Percentiles rank a stretch among this genome's conserved stretches.
These are phyloP conservation scores for Apeltes quadracus DNA, from an alignment of 2,113 vertebrate genomes.

Conservation along the genomic window DNA sequence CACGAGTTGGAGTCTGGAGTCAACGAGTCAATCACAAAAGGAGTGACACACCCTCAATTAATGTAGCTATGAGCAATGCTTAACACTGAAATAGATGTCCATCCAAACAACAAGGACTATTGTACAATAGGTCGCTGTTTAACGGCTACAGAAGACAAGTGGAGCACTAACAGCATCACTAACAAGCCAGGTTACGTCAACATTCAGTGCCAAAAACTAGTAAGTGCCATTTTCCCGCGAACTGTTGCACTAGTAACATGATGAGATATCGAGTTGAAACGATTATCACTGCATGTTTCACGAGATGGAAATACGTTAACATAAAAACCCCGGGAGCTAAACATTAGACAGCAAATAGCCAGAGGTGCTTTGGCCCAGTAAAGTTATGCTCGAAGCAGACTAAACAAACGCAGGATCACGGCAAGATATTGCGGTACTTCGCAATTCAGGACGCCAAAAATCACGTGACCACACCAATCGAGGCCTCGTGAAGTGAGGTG, in stretches of 20 bases:
- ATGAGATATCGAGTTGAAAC: neutral
- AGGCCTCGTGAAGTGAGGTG: conserved; percentile 4
- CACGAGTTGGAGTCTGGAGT: too few species aligned
- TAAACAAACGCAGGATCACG: neutral
- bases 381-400: neutral
- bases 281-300: neutral
- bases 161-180: conserved; percentile 1
- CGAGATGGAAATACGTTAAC: conserved; percentile 1
- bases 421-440: neutral
- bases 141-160: conserved; percentile 25
- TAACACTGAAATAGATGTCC: neutral
- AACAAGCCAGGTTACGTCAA: conserved; percentile 3
- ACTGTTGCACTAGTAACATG: conserved; percentile 43
- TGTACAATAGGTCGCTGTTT: conserved; percentile 19
- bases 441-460: neutral
- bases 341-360: conserved; percentile 35
- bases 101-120: neutral
- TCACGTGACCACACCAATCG: neutral
- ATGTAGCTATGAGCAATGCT: neutral
- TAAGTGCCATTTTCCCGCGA: conserved; percentile 36
- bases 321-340: neutral
- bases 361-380: conserved; percentile 34
- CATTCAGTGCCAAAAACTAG: conserved; percentile 45
- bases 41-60: neutral
- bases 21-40: conserved; percentile 19